phyloP scores from a whole-genome alignment of 2,888 invertebrate species.

The Macrostomum cliftonense region DNA sequence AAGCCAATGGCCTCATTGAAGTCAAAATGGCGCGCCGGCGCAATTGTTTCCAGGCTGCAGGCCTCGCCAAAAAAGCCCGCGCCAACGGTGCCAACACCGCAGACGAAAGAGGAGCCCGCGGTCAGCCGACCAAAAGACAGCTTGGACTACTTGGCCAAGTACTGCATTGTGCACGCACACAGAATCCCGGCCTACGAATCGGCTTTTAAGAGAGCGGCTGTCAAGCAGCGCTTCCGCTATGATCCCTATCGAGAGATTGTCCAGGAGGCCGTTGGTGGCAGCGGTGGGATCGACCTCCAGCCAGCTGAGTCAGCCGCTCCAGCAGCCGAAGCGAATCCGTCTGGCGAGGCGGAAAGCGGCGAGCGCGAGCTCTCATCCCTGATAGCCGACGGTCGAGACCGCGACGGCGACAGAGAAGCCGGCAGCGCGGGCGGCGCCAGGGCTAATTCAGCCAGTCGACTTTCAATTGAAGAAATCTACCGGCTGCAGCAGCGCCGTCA shows the following conservation, averaged over 20 bases:
- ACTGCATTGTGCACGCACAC: slow-evolving; percentile 30
- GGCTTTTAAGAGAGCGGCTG: slow-evolving; percentile 22
- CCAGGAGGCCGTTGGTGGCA: neutral
- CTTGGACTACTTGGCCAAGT: slow-evolving; percentile 17
- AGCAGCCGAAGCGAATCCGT: neutral
- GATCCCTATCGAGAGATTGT: slow-evolving; percentile 7
- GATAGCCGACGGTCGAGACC: neutral
- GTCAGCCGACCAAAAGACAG: too few relatives aligned
- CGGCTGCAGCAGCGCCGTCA: too few relatives aligned
- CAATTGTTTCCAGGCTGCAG: too few relatives aligned
- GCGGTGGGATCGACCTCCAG: too few relatives aligned
- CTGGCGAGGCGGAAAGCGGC: slow-evolving; percentile 5
- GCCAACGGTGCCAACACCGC: too few relatives aligned
- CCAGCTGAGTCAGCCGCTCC: too few relatives aligned
- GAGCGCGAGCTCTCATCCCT: neutral
- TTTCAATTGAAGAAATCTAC: too few relatives aligned
- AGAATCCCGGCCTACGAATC: slow-evolving; percentile 29
- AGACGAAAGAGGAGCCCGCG: too few relatives aligned
- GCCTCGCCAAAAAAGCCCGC: too few relatives aligned
- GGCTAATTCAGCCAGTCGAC: neutral
- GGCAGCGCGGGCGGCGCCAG: neutral
- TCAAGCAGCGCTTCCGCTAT: slow-evolving; percentile 23
- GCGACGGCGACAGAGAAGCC: neutral
- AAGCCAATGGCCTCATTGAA: too few relatives aligned
- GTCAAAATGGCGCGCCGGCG: too few relatives aligned